Percentiles rank a stretch among this genome's conserved stretches.
phyloP scores from a whole-genome alignment of 1,140 invertebrate species.

The Andrena cerasifolii region DNA sequence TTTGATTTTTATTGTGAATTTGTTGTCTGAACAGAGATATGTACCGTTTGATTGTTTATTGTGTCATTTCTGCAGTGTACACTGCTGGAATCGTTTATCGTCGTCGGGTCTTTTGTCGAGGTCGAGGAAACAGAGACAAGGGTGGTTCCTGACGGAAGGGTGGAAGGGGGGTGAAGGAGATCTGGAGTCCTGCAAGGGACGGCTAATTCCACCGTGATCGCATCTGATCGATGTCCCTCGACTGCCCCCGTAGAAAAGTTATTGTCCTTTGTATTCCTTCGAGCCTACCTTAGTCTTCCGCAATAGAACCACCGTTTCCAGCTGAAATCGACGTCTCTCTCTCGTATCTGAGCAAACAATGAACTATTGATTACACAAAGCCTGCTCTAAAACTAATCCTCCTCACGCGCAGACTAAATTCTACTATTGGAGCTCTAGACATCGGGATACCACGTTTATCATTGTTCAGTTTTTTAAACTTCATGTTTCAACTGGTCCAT shows the following conservation, averaged over 20 bases:
- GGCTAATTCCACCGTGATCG: slow-evolving; percentile 81
- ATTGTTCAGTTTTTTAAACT: not conserved
- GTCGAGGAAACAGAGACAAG: slow-evolving; percentile 40
- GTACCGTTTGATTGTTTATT: not conserved
- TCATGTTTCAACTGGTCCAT: not conserved
- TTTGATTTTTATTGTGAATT: too few species aligned
- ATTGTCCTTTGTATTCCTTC: slow-evolving; percentile 67
- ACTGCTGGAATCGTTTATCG: slow-evolving; percentile 32
- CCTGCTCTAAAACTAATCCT: too few species aligned
- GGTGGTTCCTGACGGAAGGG: slow-evolving; percentile 36
- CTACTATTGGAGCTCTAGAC: not conserved
- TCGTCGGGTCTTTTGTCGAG: slow-evolving; percentile 26
- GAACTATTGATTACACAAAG: too few species aligned
- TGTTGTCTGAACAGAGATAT: too few species aligned
- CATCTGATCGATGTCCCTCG: slow-evolving; percentile 80
- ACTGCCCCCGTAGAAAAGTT: slow-evolving; percentile 70
- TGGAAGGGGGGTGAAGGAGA: slow-evolving; percentile 63
- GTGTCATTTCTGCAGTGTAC: not conserved
- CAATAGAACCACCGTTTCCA: not conserved
- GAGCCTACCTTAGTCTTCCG: slow-evolving; percentile 13
- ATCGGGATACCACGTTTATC: not conserved
- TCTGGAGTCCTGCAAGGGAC: slow-evolving; percentile 78
- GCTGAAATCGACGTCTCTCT: too few species aligned
- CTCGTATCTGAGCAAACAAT: not conserved
- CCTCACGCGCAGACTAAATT: too few species aligned